phyloP scores from a whole-genome alignment of 2,113 vertebrate species.

The Azemiops feae region DNA sequence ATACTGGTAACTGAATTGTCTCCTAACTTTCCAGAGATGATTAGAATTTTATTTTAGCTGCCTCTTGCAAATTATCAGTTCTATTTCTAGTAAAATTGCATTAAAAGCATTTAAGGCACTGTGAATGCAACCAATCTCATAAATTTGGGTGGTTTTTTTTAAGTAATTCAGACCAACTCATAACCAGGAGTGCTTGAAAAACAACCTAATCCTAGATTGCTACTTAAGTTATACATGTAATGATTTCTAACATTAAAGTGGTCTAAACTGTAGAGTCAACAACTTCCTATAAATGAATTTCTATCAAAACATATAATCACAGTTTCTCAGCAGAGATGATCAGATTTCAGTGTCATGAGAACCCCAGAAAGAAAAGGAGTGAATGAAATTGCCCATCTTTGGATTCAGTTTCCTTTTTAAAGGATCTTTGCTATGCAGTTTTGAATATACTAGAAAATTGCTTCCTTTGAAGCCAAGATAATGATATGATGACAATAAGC shows the following conservation, averaged over 20 bases:
- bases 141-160: background rate
- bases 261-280: background rate
- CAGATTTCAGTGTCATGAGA: slow-evolving; percentile 17
- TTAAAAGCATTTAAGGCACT: background rate
- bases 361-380: slow-evolving; percentile 15
- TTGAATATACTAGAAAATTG: slow-evolving; percentile 16
- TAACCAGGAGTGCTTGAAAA: background rate
- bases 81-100: background rate
- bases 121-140: background rate
- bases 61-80: background rate
- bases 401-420: slow-evolving; percentile 16
- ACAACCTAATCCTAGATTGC: background rate
- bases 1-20: background rate
- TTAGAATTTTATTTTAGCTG: background rate
- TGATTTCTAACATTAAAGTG: background rate
- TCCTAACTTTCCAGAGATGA: background rate
- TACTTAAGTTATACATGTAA: background rate
- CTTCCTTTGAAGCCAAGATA: slow-evolving; percentile 28
- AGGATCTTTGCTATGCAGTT: slow-evolving; percentile 24
- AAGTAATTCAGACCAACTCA: background rate
- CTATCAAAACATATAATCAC: slow-evolving; percentile 23
- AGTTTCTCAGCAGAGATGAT: slow-evolving; percentile 12
- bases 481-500: slow-evolving; percentile 29
- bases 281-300: slow-evolving; percentile 16
- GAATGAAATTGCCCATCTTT: slow-evolving; percentile 23